Base-by-base conservation (phyloP, 2,888 invertebrate species). In the Nymphalis polychloros region DNA sequence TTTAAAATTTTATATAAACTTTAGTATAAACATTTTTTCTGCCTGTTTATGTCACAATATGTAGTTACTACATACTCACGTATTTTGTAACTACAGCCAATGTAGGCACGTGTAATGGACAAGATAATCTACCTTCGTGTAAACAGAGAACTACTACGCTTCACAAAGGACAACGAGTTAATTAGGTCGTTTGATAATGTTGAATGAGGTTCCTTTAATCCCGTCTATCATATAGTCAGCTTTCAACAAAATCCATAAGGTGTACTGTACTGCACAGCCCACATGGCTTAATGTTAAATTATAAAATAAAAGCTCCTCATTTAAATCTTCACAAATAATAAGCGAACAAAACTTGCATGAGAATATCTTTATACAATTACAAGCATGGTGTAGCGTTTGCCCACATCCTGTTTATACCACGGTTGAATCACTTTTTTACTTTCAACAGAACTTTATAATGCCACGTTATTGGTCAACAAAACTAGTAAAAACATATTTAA, bases 141-240 rank as follows among this genome's bases (percentile, higher is more conserved):
- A 64, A 52, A 60, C 64, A 61, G 49, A 61, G 50, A 63, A 64
- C 57, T 35, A 64, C 64, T 53, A 49, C 31, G 64, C 52, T 63
- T 27, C 69, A 72, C 72, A 72, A 69, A 69, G 72, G 62, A 59
- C 46, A 62, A 61, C 63, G 59, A 64, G 62, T 69, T 72, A 72
- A 72, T 72, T 72, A 69, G 52, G 19, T 62, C 64, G 63, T 69
- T 59, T 69, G 69, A 67, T 72, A 67, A 35, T 63, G 63, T 65
- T 50, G 48, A 59, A 60, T 23, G 46, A 66, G 49, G 47, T 35
- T 52, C 47, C 20, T 61, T n/a, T 35, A 57, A 57, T n/a, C 31
- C n/a, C 8, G 23, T 20, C 48, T 67, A 41, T 31, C 53, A 55
- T 55, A 17, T 16, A 57, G 4, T 1, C 57, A 57, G 57, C 10